Evolutionary conservation across 1,140 invertebrate species (phyloP), one percentile per base, ranked within the genome.

Genomic region (Heliconius eleuchia): DNA sequence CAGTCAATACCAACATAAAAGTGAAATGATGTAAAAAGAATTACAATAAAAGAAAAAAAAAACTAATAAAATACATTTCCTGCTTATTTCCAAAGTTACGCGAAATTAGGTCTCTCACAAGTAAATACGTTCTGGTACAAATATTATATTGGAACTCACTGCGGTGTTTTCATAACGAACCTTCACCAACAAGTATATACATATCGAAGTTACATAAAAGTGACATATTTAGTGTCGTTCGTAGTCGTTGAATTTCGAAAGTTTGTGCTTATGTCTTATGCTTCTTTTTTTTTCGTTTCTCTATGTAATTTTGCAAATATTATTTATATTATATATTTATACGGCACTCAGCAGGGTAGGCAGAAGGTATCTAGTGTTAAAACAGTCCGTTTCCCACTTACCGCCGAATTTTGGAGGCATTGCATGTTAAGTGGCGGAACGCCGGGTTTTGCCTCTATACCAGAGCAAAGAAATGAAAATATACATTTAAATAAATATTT

Each of bases 101-200:
- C n/a, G 34, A 79, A 75, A 79, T 79, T 79, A 79, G 60, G 13
- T 34, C 42, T 42, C 46, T 74, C 60, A 30, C 55, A 71, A 79
- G 78, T 79, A 79, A 79, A 79, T 79, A 74, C 46, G 73, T 70
- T 75, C 39, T 30, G 55, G 30, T 70, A 74, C 57, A 78, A 79
- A 71, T 79, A 70, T 79, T 79, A 46, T 71, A 60, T 74, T 74
- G 73, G 39, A 66, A 60, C 37, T 70, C 72, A 74, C 42, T 30
- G n/a, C 42, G 3, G 42, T 79, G 77, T 79, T 74, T 79, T 30
- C 46, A 39, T 60, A 52, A 79, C 37, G 39, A 79, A 79, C 55
- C 73, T 74, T 74, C 42, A 19, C 23, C 55, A 74, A 74, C 23
- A 30, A 27, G 23, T 23, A 23, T 23, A 23, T 23, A 23, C 30